These are phyloP conservation scores for Lepisosteus oculatus DNA, from an alignment of 2,113 vertebrate genomes.

Conservation along the genomic window DNA sequence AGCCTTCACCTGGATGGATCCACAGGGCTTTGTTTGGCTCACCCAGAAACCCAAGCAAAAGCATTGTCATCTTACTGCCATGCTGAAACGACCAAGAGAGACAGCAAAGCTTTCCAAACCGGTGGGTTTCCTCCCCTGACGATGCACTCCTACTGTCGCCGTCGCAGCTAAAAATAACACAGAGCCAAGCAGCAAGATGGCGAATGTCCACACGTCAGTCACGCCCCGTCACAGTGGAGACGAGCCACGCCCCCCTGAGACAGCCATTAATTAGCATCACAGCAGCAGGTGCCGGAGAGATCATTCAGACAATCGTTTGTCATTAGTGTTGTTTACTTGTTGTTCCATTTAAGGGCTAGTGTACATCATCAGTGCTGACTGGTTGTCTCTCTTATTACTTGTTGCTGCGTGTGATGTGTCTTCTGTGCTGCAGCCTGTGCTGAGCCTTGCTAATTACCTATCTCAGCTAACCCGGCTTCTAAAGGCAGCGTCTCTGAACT, in stretches of 20 bases:
- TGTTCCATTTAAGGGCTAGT: not conserved
- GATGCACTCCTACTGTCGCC: too few relatives aligned
- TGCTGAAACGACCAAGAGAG: too few relatives aligned
- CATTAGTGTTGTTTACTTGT: constrained; percentile 3
- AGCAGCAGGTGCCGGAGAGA: not conserved
- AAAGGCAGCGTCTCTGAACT: too few relatives aligned
- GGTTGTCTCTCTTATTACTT: not conserved
- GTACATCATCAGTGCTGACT: not conserved
- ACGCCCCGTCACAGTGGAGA: not conserved
- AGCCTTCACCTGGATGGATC: too few relatives aligned
- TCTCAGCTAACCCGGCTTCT: too few relatives aligned
- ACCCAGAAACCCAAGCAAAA: too few relatives aligned
- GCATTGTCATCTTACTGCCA: too few relatives aligned
- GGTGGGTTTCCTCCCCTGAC: not conserved
- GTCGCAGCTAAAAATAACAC: not conserved
- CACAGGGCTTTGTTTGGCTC: too few relatives aligned
- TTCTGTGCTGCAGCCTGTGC: too few relatives aligned
- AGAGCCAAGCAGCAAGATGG: not conserved
- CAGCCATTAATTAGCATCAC: not conserved
- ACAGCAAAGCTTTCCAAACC: too few relatives aligned
- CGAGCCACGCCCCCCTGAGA: not conserved
- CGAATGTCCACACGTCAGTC: not conserved
- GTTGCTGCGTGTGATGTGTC: too few relatives aligned
- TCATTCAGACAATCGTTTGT: not conserved
- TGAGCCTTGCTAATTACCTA: too few relatives aligned